These are phyloP conservation scores for Lithosia quadra DNA, from an alignment of 2,888 invertebrate genomes.

Conservation along the genomic window DNA sequence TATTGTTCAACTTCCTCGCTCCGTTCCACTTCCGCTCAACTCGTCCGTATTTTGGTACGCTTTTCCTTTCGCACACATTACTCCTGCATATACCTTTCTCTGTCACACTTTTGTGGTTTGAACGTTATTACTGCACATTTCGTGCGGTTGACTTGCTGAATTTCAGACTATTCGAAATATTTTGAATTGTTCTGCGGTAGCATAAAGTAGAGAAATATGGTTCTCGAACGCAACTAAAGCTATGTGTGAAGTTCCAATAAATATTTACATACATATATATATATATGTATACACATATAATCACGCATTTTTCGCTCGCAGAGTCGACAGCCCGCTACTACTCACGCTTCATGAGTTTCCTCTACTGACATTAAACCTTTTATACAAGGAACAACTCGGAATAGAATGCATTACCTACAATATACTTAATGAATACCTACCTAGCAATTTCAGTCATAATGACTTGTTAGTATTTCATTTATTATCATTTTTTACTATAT, in stretches of 20 bases:
- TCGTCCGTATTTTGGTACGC: conserved; percentile 36
- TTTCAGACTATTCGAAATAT: conserved; percentile 3
- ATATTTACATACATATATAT: neutral
- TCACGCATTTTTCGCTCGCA: neutral
- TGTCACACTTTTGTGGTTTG: conserved; percentile 32
- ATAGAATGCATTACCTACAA: no score
- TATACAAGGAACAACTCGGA: neutral
- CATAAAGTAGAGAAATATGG: neutral
- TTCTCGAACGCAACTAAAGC: neutral
- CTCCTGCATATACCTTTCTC: conserved; percentile 23
- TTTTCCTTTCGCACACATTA: conserved; percentile 29
- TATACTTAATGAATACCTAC: no score
- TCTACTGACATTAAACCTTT: neutral
- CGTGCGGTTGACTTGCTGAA: conserved; percentile 37
- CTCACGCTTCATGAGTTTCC: neutral
- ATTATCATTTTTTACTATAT: no score
- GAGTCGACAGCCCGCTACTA: neutral
- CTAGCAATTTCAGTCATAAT: no score
- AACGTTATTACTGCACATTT: conserved; percentile 35
- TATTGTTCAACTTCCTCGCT: conserved; percentile 56
- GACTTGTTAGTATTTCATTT: no score
- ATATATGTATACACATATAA: neutral
- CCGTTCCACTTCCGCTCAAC: conserved; percentile 53
- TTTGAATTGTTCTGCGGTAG: neutral
- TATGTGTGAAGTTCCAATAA: neutral